Evolutionary conservation across 2,888 invertebrate species (phyloP).

Genomic region (Panzeria rudis): DNA sequence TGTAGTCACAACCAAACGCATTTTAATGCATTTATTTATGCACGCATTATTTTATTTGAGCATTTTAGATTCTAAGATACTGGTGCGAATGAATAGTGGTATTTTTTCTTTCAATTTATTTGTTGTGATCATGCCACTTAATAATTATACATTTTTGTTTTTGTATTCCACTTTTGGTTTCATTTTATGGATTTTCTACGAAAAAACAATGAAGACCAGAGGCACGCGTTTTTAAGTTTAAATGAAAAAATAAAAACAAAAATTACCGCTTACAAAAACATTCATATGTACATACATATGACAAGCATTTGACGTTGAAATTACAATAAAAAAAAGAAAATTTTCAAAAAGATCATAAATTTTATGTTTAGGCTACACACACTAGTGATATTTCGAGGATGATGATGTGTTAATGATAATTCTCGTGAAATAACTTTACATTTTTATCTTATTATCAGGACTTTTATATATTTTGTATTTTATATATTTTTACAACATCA

Average conservation of each 20-base stretch:
- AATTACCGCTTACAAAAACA: constrained; percentile 39
- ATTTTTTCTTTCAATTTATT: constrained; percentile 36
- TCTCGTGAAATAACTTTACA: constrained; percentile 4
- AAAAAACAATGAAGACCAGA: constrained; percentile 44
- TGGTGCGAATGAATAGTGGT: constrained; percentile 2
- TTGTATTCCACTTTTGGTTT: background rate
- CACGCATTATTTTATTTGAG: constrained; percentile 39
- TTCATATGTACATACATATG: constrained; percentile 44
- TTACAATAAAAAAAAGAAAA: constrained; percentile 36
- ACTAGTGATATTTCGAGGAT: constrained; percentile 6
- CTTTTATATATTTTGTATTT: background rate
- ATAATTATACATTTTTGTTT: constrained; percentile 52
- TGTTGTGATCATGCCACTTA: constrained; percentile 67
- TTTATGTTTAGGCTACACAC: background rate
- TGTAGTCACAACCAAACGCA: constrained; percentile 6
- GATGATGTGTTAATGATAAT: constrained; percentile 64
- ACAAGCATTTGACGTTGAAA: constrained; percentile 59
- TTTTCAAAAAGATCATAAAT: constrained; percentile 47
- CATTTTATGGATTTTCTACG: constrained; percentile 66
- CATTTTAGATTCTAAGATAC: constrained; percentile 53
- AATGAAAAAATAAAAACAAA: constrained; percentile 47
- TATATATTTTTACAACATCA: background rate
- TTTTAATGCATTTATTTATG: constrained; percentile 39
- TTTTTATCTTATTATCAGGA: background rate
- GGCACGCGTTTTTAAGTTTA: constrained; percentile 62